Base-by-base conservation (phyloP, 1,140 invertebrate genomes). In the Agrilus planipennis region DNA sequence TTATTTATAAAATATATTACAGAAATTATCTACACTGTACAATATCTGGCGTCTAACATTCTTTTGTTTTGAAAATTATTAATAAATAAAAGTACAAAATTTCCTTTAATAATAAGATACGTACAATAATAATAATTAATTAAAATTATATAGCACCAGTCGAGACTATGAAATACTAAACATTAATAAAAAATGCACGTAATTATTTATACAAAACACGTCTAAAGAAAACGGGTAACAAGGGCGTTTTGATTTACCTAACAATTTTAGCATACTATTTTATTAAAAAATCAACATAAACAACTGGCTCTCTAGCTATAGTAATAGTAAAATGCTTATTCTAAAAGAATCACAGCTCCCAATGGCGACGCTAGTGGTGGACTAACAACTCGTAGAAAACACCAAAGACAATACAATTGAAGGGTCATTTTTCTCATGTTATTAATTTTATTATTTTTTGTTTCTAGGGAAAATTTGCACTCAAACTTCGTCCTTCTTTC, bases 1-100 rank as follows among this genome's bases (percentile, higher is more conserved):
- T 59, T 60, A 59, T 62, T 62, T 62, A 62, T 62, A 62, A 62
- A 62, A 62, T 62, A 61, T 62, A 53, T 62, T 62, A 62, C 60
- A 62, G 55, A 59, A 58, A n/a, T 54, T 50, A 62, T 62, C 60
- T 62, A 62, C 60, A 62, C 60, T 62, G 60, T 62, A 62, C 60
- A 61, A 50, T 52, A 48, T 49, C 50, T 34, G 53, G 50, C 30
- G 49, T 51, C 34, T 43, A 50, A 51, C 38, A 49, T 50, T 39
- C 29, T n/a, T n/a, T n/a, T n/a, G n/a, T n/a, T n/a, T n/a, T n/a
- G n/a, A n/a, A n/a, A n/a, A n/a, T n/a, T n/a, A n/a, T n/a, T n/a
- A n/a, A n/a, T n/a, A n/a, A n/a, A n/a, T n/a, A n/a, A n/a, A n/a
- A n/a, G n/a, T n/a, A n/a, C n/a, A n/a, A n/a, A n/a, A n/a, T n/a